These are phyloP conservation scores for Drosophila mettleri DNA, from an alignment of 2,888 invertebrate species.

Conservation along the genomic window DNA sequence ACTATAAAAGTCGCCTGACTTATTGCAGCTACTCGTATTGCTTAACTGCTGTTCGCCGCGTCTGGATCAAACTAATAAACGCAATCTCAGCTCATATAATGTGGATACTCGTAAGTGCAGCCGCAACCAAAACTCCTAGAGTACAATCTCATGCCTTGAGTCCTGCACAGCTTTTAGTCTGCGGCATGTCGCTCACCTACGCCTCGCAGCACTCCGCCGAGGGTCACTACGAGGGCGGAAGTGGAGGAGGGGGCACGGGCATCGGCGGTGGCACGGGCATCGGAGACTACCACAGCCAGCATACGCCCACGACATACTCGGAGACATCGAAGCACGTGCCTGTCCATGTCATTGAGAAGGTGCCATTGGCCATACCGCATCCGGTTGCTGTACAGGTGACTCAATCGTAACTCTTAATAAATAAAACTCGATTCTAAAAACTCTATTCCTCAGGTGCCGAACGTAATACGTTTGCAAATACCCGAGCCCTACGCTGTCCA, in stretches of 20 bases:
- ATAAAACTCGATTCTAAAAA: neutral
- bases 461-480: slow-evolving; percentile 88
- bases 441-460: slow-evolving; percentile 85
- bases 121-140: no score
- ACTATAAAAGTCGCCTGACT: slow-evolving; percentile 55
- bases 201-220: slow-evolving; percentile 61
- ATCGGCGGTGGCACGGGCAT: slow-evolving; percentile 30
- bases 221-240: slow-evolving; percentile 44
- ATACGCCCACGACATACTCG: slow-evolving; percentile 86
- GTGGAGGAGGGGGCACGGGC: slow-evolving; percentile 35
- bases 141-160: neutral
- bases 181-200: slow-evolving; percentile 39
- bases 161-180: slow-evolving; percentile 51
- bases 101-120: slow-evolving; percentile 62
- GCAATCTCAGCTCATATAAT: slow-evolving; percentile 33
- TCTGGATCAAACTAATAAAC: slow-evolving; percentile 23
- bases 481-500: slow-evolving; percentile 91
- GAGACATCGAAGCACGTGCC: slow-evolving; percentile 90
- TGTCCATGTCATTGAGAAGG: slow-evolving; percentile 89
- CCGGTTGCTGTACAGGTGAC: slow-evolving; percentile 88
- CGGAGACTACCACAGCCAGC: slow-evolving; percentile 49
- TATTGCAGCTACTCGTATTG: slow-evolving; percentile 57
- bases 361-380: slow-evolving; percentile 90
- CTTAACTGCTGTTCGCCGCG: slow-evolving; percentile 31
- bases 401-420: neutral